Percentiles rank a stretch among this genome's conserved stretches.
Conservation (phyloP, 2,113 vertebrate genomes). For the Grallaria varia region DNA sequence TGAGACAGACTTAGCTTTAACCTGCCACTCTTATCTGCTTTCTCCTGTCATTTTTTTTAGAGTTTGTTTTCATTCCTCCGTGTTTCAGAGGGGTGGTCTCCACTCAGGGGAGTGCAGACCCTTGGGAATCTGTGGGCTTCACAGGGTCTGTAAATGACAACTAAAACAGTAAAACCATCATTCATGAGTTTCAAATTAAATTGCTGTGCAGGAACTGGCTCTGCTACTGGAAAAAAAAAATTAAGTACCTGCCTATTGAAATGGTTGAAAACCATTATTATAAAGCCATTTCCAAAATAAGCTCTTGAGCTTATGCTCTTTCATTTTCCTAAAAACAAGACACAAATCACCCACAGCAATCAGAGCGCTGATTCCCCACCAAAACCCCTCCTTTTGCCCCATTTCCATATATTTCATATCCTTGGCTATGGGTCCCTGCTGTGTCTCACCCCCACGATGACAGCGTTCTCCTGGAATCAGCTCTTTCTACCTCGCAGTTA, state of each 20-base stretch:
- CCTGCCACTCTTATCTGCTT: background rate
- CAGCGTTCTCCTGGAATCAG: background rate
- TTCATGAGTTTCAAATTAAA: background rate
- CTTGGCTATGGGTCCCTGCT: background rate
- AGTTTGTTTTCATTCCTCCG: background rate
- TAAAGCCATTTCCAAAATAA: constrained; percentile 9
- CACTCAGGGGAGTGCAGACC: background rate
- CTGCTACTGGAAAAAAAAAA: background rate
- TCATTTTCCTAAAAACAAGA: background rate
- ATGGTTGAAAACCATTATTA: background rate
- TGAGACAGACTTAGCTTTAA: background rate
- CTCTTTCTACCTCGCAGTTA: background rate
- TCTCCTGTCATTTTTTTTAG: background rate
- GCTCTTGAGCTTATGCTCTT: background rate
- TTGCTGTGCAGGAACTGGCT: background rate
- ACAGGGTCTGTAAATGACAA: background rate
- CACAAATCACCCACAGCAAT: background rate
- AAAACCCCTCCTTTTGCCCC: background rate
- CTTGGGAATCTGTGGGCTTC: background rate
- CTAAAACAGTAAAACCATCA: background rate
- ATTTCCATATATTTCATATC: background rate
- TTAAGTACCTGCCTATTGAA: background rate
- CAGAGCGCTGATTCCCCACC: background rate
- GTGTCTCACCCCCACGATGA: fast-evolving
- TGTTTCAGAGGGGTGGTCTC: background rate